Evolutionary conservation across 2,113 vertebrate genomes (phyloP), one percentile per base, ranked within the genome.

Genomic region (Sebastes fasciatus): DNA sequence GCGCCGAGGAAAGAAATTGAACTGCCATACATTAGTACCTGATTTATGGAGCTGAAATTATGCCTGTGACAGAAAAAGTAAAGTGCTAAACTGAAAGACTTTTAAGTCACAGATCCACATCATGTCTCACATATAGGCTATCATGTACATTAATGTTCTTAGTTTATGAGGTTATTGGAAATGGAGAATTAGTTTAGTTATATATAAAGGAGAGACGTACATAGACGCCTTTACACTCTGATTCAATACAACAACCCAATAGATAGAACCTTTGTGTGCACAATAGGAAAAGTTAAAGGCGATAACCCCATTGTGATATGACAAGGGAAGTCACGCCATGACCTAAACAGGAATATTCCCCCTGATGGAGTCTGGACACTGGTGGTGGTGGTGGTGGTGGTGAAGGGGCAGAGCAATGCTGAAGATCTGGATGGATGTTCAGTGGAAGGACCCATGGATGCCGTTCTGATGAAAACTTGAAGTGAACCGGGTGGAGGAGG

Each of bases 11-110:
- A 65, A 45, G 16, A 66, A 68, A 73, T 2, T 58, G 4, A 64
- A 52, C 11, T 46, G 71, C 46, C 23, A 16, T 61, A 43, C 23
- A 68, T 72, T 65, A 76, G 26, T 17, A 2, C 2, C 52, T 76
- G 80, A 80, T 80, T 84, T 63, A 85, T 76, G 52, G 42, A 75
- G 57, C 12, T 63, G 19, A 80, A 52, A 69, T 26, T 55, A 34
- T 26, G 34, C 10, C 26, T 58, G 8, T 64, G 74, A 40, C 17
- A 69, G 45, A 74, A 74, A 34, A 70, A 42, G 13, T 13, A 65
- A 74, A 21, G 23, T 48, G 42, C 5, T 51, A 14, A 34, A 1
- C 23, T 23, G 14, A 55, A 54, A 63, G 3, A 52, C 6, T 54
- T 51, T 19, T 19, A 48, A 62, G 6, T 45, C 64, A 60, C 9